phyloP scores from a whole-genome alignment of 2,888 invertebrate species.

The Acrocyrtus sp. region DNA sequence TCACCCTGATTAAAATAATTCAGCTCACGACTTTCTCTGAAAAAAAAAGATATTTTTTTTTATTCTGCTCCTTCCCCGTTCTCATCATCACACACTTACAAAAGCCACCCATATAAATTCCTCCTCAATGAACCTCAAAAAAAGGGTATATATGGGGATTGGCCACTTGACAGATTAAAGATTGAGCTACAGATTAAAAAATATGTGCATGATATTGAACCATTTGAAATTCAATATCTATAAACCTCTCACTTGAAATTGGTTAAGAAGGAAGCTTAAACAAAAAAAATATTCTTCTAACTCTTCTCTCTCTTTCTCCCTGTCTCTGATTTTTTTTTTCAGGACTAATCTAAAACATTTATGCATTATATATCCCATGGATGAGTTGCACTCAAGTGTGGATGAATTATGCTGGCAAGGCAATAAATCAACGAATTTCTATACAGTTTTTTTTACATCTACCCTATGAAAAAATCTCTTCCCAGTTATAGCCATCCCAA shows the following conservation, averaged over 20 bases:
- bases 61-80: background rate
- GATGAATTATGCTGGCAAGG: conserved; percentile 40
- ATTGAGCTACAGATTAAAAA: too few relatives aligned
- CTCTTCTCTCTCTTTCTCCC: too few relatives aligned
- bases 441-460: too few relatives aligned
- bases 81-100: background rate
- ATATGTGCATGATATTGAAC: too few relatives aligned
- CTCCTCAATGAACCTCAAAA: background rate
- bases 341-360: background rate
- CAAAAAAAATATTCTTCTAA: background rate
- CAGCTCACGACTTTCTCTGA: background rate
- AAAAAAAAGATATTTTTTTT: conserved; percentile 1
- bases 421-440: conserved; percentile 44
- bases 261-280: background rate
- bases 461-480: too few relatives aligned
- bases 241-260: background rate
- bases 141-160: background rate
- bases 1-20: too few relatives aligned
- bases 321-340: too few relatives aligned
- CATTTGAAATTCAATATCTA: background rate
- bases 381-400: conserved; percentile 48
- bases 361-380: conserved; percentile 16
- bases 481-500: too few relatives aligned
- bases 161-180: conserved; percentile 25
- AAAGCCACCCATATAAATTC: background rate